These are phyloP conservation scores for Sapayoa aenigma DNA, from an alignment of 2,113 vertebrate genomes.

Conservation along the genomic window DNA sequence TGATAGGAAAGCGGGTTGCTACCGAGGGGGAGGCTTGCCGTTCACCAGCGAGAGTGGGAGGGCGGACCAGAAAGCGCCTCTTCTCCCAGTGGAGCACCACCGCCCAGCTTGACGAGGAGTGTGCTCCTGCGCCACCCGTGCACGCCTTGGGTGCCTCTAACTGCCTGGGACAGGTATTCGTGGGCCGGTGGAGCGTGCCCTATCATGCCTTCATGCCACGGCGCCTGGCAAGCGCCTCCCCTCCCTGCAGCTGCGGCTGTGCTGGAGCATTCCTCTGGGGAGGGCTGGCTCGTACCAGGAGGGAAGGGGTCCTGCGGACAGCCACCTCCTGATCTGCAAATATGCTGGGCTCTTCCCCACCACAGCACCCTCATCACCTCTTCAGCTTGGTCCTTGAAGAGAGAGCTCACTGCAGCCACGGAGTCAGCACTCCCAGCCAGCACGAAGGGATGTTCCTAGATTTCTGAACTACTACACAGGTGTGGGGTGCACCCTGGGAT, in stretches of 20 bases:
- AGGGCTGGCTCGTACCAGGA: not conserved
- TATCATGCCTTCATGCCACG: slow-evolving; percentile 45
- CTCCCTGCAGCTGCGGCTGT: slow-evolving; percentile 35
- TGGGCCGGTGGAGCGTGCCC: slow-evolving; percentile 31
- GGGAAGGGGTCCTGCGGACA: rapidly evolving
- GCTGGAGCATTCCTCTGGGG: slow-evolving; percentile 14
- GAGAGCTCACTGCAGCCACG: rapidly evolving
- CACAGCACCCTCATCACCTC: not conserved
- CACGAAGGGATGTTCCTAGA: not conserved
- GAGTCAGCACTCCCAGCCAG: not conserved
- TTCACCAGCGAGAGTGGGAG: not conserved
- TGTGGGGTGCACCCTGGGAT: not conserved
- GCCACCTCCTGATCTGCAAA: not conserved
- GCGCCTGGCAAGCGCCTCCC: not conserved
- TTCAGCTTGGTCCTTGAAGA: not conserved
- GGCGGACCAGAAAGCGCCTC: not conserved
- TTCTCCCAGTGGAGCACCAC: not conserved
- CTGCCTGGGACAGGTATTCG: slow-evolving; percentile 53
- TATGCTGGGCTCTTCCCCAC: not conserved
- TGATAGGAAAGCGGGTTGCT: not conserved
- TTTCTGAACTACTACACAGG: not conserved
- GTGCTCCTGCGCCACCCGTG: slow-evolving; percentile 21
- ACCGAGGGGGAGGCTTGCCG: not conserved
- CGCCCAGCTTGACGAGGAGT: slow-evolving; percentile 10
- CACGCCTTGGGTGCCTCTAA: slow-evolving; percentile 34